Evolutionary conservation across 2,888 invertebrate species (phyloP).

Genomic region (Melinaea menophilus): DNA sequence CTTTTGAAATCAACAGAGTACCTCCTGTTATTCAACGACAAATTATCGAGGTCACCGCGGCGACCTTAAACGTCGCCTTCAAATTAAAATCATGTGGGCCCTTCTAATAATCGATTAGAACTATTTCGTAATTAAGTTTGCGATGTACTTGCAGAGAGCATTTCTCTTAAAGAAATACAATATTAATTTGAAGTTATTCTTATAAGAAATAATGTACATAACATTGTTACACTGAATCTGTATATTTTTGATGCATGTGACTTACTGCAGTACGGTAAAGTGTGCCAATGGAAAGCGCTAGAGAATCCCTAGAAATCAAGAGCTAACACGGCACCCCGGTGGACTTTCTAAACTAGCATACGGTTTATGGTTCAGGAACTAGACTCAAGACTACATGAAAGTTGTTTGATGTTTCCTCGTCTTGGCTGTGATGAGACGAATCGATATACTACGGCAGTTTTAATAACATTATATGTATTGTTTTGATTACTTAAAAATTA

Average conservation of each 20-base stretch:
- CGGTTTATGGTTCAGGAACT: constrained; percentile 73
- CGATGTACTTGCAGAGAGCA: constrained; percentile 28
- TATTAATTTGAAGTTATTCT: no score
- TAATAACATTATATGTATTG: background rate
- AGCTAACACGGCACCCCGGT: constrained; percentile 63
- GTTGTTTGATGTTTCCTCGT: constrained; percentile 66
- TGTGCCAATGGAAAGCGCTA: constrained; percentile 76
- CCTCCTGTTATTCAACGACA: constrained; percentile 54
- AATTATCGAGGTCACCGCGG: constrained; percentile 59
- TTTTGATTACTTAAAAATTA: no score
- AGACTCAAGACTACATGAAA: constrained; percentile 57
- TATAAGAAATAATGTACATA: no score
- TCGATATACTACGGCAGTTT: constrained; percentile 6
- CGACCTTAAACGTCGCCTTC: constrained; percentile 71
- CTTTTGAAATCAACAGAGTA: constrained; percentile 71
- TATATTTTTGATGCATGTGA: background rate
- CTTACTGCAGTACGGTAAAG: constrained; percentile 45
- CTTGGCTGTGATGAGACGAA: constrained; percentile 25
- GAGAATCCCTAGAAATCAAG: constrained; percentile 75
- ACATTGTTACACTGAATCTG: background rate
- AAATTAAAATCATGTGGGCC: constrained; percentile 58
- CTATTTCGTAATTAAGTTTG: constrained; percentile 68
- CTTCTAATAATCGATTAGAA: constrained; percentile 66
- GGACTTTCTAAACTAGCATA: constrained; percentile 74
- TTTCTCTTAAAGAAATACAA: no score